phyloP scores from a whole-genome alignment of 2,113 vertebrate species.

The Platysternon megacephalum region DNA sequence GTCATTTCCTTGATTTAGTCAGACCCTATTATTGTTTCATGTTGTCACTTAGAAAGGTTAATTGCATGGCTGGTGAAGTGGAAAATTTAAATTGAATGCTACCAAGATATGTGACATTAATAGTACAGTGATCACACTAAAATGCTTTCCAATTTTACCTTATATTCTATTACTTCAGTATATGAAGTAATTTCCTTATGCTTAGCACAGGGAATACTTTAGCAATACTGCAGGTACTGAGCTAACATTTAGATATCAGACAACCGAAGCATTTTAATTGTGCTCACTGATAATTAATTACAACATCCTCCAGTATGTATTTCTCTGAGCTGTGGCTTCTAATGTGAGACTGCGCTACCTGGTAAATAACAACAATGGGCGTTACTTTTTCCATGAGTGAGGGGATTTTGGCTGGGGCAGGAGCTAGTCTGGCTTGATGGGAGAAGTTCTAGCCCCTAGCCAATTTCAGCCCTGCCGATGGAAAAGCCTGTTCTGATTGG shows the following conservation, averaged over 20 bases:
- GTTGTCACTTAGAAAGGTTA: neutral
- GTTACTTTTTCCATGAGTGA: neutral
- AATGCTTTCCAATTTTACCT: neutral
- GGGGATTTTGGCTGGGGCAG: neutral
- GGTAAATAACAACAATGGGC: neutral
- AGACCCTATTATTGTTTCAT: neutral
- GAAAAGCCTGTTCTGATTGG: neutral
- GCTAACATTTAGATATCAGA: neutral
- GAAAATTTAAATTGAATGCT: neutral
- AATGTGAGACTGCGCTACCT: neutral
- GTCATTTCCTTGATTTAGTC: neutral
- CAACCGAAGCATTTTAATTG: neutral
- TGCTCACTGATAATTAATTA: fast-evolving
- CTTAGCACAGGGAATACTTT: neutral
- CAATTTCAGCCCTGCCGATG: neutral
- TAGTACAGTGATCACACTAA: neutral
- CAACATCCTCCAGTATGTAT: neutral
- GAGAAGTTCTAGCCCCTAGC: neutral
- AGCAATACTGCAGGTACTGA: neutral
- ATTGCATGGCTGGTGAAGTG: neutral
- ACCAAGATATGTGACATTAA: neutral
- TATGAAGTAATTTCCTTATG: neutral
- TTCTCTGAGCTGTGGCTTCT: neutral
- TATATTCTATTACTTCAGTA: neutral
- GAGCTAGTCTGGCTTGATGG: neutral